These are phyloP conservation scores for Onthophagus taurus DNA, from an alignment of 1,140 invertebrate genomes.

Conservation along the genomic window DNA sequence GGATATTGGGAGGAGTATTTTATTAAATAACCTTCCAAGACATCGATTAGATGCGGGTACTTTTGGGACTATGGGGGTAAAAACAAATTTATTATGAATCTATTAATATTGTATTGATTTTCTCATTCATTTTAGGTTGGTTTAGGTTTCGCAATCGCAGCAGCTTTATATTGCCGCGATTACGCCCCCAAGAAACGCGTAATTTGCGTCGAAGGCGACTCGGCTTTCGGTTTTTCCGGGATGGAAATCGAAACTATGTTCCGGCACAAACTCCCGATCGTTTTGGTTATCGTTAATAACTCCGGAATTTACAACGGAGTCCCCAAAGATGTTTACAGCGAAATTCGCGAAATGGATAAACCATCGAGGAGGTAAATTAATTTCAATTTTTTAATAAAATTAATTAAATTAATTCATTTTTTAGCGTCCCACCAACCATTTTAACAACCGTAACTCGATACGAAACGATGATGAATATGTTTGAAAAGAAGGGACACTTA, in stretches of 20 bases:
- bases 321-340: slow-evolving; percentile 61
- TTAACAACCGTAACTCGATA: slow-evolving; percentile 71
- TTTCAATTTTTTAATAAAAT: slow-evolving; percentile 13
- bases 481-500: slow-evolving; percentile 70
- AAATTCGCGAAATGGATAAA: slow-evolving; percentile 57
- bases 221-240: slow-evolving; percentile 94
- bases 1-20: slow-evolving; percentile 89
- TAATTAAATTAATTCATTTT: slow-evolving; percentile 25
- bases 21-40: slow-evolving; percentile 71
- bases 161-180: slow-evolving; percentile 80
- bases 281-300: slow-evolving; percentile 91
- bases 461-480: slow-evolving; percentile 82
- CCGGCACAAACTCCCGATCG: slow-evolving; percentile 85
- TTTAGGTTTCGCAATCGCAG: slow-evolving; percentile 85
- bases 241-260: slow-evolving; percentile 97
- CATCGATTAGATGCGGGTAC: slow-evolving; percentile 86
- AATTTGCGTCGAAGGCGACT: slow-evolving; percentile 86
- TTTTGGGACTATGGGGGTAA: slow-evolving; percentile 92
- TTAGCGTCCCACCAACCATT: slow-evolving; percentile 71
- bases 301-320: slow-evolving; percentile 89
- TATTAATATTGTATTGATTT: background rate
- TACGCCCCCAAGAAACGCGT: slow-evolving; percentile 71
- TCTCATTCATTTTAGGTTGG: slow-evolving; percentile 51
- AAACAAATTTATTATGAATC: slow-evolving; percentile 9
- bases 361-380: slow-evolving; percentile 49